Conservation (phyloP, 1,140 invertebrate genomes). For the Atta texana region DNA sequence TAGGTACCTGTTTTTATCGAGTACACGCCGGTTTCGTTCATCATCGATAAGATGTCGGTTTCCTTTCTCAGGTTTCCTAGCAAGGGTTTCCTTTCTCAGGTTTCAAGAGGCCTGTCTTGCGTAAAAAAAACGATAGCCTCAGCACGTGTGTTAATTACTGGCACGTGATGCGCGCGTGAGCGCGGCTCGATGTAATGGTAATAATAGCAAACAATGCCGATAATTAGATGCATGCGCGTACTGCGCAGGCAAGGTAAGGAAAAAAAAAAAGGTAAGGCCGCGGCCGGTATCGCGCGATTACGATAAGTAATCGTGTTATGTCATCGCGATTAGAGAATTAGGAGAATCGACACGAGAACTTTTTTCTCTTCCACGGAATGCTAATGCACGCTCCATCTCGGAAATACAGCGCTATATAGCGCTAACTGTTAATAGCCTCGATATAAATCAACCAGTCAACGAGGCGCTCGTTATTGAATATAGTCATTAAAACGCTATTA, state of each 20-base stretch:
- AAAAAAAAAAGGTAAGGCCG: slow-evolving; percentile 51
- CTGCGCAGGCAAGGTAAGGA: slow-evolving; percentile 1
- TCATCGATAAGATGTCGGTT: slow-evolving; percentile 29
- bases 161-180: slow-evolving; percentile 27
- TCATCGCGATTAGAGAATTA: slow-evolving; percentile 38
- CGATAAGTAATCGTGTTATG: slow-evolving; percentile 17
- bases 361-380: not conserved
- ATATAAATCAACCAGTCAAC: slow-evolving; percentile 55
- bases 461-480: slow-evolving; percentile 56
- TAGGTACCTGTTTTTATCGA: slow-evolving; percentile 56
- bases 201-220: slow-evolving; percentile 52
- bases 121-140: slow-evolving; percentile 18
- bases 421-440: slow-evolving; percentile 41
- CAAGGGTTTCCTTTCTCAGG: slow-evolving; percentile 7
- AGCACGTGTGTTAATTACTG: slow-evolving; percentile 31
- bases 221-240: slow-evolving; percentile 46
- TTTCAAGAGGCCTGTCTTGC: not conserved
- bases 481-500: slow-evolving; percentile 55
- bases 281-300: not conserved
- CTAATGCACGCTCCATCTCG: not conserved
- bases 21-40: slow-evolving; percentile 26
- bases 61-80: not conserved
- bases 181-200: slow-evolving; percentile 25
- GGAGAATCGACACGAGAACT: slow-evolving; percentile 11
- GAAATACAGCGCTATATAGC: slow-evolving; percentile 11